phyloP scores from a whole-genome alignment of 2,797 vertebrate genomes.

The Cryptoprocta ferox region DNA sequence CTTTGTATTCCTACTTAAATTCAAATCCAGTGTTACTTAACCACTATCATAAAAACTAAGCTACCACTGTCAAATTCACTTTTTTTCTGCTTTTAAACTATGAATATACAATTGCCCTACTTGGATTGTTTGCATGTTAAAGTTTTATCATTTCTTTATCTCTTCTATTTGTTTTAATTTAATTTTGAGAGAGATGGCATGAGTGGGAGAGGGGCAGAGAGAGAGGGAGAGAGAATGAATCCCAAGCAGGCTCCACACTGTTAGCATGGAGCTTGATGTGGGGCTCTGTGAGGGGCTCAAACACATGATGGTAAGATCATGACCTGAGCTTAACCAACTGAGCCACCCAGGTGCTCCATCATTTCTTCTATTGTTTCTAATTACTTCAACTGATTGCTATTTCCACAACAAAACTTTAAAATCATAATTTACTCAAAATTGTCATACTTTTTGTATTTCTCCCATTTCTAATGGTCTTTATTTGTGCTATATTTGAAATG shows the following conservation, averaged over 20 bases:
- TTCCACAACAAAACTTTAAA: background rate
- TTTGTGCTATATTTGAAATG: conserved; percentile 32
- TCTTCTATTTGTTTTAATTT: background rate
- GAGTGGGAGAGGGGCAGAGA: too few relatives aligned
- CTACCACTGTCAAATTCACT: background rate
- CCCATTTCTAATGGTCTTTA: background rate
- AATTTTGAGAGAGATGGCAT: too few relatives aligned
- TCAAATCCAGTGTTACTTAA: conserved; percentile 36
- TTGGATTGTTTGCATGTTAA: background rate
- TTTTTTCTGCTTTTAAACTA: background rate
- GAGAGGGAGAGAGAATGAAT: too few relatives aligned
- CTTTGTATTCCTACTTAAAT: conserved; percentile 28
- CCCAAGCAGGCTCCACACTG: too few relatives aligned
- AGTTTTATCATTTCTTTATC: background rate
- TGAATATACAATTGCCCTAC: background rate
- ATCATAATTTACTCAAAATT: conserved; percentile 44
- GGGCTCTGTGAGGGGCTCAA: too few relatives aligned
- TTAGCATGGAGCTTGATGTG: too few relatives aligned
- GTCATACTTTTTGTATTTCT: background rate
- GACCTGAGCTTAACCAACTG: too few relatives aligned
- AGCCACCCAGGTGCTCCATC: background rate
- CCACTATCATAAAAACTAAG: background rate
- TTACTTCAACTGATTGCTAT: background rate
- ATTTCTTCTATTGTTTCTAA: conserved; percentile 40
- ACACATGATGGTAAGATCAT: too few relatives aligned